Conservation (phyloP, 2,888 invertebrate species). For the Acleris holmiana region DNA sequence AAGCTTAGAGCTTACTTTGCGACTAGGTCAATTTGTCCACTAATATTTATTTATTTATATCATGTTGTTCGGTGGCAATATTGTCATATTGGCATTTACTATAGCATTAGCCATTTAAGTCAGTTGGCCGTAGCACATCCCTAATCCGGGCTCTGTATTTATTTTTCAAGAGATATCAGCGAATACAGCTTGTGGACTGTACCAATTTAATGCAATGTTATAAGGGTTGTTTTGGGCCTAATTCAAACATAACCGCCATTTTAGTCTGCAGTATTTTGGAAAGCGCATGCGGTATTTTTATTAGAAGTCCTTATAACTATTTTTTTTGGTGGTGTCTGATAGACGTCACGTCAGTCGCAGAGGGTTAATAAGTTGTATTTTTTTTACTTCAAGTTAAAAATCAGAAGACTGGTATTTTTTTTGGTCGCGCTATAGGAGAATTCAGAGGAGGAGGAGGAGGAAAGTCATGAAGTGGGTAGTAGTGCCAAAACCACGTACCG, state of each 20-base stretch:
- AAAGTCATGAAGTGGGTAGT: no score
- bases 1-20: no score
- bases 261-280: background rate
- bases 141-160: constrained; percentile 46
- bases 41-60: no score
- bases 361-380: no score
- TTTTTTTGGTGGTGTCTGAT: no score
- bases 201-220: constrained; percentile 34
- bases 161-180: constrained; percentile 46
- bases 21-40: no score
- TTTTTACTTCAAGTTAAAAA: no score
- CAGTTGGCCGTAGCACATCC: constrained; percentile 21
- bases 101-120: background rate
- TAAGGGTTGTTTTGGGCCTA: constrained; percentile 35
- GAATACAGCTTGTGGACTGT: constrained; percentile 34
- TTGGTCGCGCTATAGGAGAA: no score
- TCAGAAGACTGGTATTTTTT: no score
- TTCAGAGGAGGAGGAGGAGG: no score
- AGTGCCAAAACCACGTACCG: no score
- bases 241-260: constrained; percentile 31
- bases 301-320: background rate
- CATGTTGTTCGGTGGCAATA: background rate
- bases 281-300: constrained; percentile 6
- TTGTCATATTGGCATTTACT: background rate
- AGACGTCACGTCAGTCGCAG: no score